These are phyloP conservation scores for Chanos chanos DNA, from an alignment of 2,797 vertebrate species.

Conservation along the genomic window DNA sequence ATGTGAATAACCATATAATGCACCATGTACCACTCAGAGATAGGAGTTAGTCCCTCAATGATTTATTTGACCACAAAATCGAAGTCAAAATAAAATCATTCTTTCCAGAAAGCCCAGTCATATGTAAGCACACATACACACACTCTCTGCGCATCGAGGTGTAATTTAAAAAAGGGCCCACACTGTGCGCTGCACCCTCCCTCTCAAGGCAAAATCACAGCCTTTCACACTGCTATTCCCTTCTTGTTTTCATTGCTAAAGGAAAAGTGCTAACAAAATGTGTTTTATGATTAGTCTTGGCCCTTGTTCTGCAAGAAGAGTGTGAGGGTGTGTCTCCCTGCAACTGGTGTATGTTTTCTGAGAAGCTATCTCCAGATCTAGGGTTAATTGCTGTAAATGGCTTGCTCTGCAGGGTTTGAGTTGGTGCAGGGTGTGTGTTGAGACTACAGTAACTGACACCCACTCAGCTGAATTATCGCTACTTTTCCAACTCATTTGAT, in stretches of 20 bases:
- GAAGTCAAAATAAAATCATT: neutral
- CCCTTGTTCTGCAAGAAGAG: too few relatives aligned
- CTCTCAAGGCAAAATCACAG: neutral
- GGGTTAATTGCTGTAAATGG: neutral
- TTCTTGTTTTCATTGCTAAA: conserved; percentile 21
- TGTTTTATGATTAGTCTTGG: too few relatives aligned
- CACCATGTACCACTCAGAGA: too few relatives aligned
- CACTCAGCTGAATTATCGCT: too few relatives aligned
- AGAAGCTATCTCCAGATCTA: neutral
- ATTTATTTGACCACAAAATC: neutral
- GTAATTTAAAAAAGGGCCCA: neutral
- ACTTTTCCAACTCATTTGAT: too few relatives aligned
- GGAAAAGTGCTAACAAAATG: too few relatives aligned
- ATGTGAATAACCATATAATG: too few relatives aligned
- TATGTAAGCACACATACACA: neutral
- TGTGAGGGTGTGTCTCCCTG: too few relatives aligned
- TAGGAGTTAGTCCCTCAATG: too few relatives aligned
- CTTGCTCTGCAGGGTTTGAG: neutral
- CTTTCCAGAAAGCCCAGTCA: neutral
- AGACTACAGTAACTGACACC: too few relatives aligned
- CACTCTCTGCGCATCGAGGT: too few relatives aligned
- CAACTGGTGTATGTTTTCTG: too few relatives aligned
- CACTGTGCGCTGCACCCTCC: neutral
- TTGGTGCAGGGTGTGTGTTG: conserved; percentile 6
- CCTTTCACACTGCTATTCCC: conserved; percentile 9